phyloP scores from a whole-genome alignment of 2,113 vertebrate genomes.

The Aix galericulata region DNA sequence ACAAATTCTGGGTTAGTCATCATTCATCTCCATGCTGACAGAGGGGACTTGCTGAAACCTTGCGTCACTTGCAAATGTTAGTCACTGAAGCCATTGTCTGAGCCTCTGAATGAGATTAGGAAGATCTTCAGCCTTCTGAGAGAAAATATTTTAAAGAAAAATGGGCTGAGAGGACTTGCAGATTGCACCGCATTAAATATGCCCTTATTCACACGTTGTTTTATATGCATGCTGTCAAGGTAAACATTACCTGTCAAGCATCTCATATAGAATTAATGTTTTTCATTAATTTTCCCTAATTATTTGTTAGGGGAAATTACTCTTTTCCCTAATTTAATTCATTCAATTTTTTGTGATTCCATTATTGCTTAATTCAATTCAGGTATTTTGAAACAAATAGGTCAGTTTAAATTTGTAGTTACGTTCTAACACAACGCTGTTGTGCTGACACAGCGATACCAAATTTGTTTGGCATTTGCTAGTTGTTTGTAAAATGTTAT shows the following conservation, averaged over 20 bases:
- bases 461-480: neutral
- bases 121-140: neutral
- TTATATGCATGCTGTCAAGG: neutral
- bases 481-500: neutral
- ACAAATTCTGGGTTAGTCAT: conserved; percentile 52
- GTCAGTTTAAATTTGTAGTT: neutral
- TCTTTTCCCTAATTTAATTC: neutral
- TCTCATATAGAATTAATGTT: neutral
- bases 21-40: neutral
- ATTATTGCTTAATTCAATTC: neutral
- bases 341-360: neutral
- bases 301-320: neutral
- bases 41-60: neutral
- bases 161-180: neutral
- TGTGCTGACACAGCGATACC: neutral
- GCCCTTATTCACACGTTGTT: neutral
- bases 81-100: neutral
- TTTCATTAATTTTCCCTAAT: neutral
- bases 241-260: neutral
- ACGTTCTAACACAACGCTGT: neutral
- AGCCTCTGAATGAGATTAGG: neutral
- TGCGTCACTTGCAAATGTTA: conserved; percentile 22
- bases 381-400: neutral
- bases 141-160: neutral
- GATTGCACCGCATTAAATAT: neutral